Percentiles rank a stretch among this genome's conserved stretches.
phyloP scores from a whole-genome alignment of 2,888 invertebrate genomes.

The Panzeria rudis region DNA sequence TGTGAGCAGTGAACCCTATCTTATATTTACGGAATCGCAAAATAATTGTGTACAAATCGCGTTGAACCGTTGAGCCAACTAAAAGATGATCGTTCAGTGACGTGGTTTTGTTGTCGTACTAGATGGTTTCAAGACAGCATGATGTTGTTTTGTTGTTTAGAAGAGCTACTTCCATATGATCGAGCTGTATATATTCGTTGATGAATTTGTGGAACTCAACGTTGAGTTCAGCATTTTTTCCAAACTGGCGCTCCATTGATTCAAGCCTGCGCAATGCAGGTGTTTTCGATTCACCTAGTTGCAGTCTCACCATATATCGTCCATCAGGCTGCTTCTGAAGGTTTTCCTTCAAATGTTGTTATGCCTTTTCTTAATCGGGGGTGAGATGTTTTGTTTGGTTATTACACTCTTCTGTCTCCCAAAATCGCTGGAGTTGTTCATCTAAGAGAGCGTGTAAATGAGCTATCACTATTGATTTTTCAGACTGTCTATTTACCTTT shows the following conservation, averaged over 20 bases:
- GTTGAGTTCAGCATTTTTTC: conserved; percentile 16
- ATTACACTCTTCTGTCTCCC: conserved; percentile 61
- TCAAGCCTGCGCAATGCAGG: conserved; percentile 22
- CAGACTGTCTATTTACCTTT: conserved; percentile 17
- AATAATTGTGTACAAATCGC: conserved; percentile 11
- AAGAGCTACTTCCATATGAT: conserved; percentile 45
- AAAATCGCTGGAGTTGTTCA: conserved; percentile 61
- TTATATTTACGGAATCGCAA: conserved; percentile 41
- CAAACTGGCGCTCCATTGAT: conserved; percentile 51
- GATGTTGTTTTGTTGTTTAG: conserved; percentile 41
- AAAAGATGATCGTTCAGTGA: conserved; percentile 61
- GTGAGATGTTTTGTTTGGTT: neutral
- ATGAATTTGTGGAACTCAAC: conserved; percentile 37
- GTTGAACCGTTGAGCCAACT: conserved; percentile 46
- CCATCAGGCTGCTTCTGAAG: conserved; percentile 21
- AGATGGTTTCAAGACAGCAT: conserved; percentile 57
- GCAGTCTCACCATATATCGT: conserved; percentile 56
- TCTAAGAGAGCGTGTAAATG: conserved; percentile 28
- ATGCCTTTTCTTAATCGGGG: conserved; percentile 48
- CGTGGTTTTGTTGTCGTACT: conserved; percentile 66
- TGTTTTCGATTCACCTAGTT: conserved; percentile 46
- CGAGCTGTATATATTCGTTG: conserved; percentile 43
- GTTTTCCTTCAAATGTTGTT: conserved; percentile 48
- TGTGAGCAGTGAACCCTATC: conserved; percentile 54
- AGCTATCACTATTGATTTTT: conserved; percentile 20